Base-by-base conservation (phyloP, 2,888 invertebrate species). In the Halictus ligatus region DNA sequence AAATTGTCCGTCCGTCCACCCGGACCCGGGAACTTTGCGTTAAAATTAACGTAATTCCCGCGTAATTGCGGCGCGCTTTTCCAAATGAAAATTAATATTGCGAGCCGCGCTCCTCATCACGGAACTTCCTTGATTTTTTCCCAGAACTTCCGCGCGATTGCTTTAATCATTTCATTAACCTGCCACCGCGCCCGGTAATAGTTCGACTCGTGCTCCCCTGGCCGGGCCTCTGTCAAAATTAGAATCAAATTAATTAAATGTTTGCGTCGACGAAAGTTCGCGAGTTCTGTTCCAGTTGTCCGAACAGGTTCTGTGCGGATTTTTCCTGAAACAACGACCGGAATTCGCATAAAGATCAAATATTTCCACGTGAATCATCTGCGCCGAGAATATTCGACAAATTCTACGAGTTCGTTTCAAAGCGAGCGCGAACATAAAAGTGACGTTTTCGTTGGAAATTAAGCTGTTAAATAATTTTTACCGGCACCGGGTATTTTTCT, bases 11-110 rank as follows among this genome's bases (percentile, higher is more conserved):
- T 21, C 25, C 58, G 21, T n/a, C n/a, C 25, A 25, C 6, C 54
- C 15, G 15, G 3, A 0, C n/a, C n/a, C 2, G 35, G 4, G 35
- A 60, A 75, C 64, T 79, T 72, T n/a, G 21, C n/a, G 21, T 43
- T 18, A 29, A 83, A 84, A 83, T 84, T 83, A 76, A 84, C 76
- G 84, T 60, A 71, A 78, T 82, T 71, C 58, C 13, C 58, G 40
- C 58, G 40, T 43, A 78, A 73, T 74, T 75, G 29, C 50, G 8
- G 0, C 29, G 13, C 25, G 25, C 48, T 40, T 75, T 64, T 43
- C 21, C 21, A 29, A 74, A 74, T 46, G 7, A 6, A 7, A 10
- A 35, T 60, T 73, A 25, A 35, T 43, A 25, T 10, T 60, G 60
- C 25, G 25, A 60, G 25, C 8, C 7, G n/a, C 67, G n/a, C 67